Base-by-base conservation (phyloP, 2,113 vertebrate genomes). In the Eubucco bourcierii region DNA sequence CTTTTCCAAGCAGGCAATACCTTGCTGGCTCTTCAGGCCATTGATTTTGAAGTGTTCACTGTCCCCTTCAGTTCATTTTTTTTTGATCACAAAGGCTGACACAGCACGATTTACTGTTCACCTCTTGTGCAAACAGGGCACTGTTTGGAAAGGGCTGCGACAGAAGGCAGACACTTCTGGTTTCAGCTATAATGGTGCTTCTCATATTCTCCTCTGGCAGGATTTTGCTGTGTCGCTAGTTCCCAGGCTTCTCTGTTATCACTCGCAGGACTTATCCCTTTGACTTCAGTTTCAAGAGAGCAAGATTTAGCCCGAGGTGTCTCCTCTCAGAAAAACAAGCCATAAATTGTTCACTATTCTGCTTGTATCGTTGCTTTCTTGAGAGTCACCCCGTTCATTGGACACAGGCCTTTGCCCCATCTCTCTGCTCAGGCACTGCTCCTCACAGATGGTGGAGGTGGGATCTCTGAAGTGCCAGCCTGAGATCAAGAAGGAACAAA, bases 401-500 rank as follows among this genome's bases (percentile, higher is more conserved):
- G 58, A 46, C 15, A 15, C 21, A 68, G 52, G 37, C 87, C 72
- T 90, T 94, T 52, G 58, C 25, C 76, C 15, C 27, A 75, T 86
- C 39, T 84, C 52, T 80, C 39, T 88, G 67, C 79, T 80, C 0
- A 7, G 92, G 66, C 66, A 55, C 39, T 80, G 41, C 56, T 47
- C 47, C 93, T 87, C 82, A 56, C 79, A 41, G 60, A 82, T 68
- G 29, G 28, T 68, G 63, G 80, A 58, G 84, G 60, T 89, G 37
- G 78, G 61, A 94, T 77, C 37, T 93, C 63, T 10, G 4, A 91
- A 94, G 78, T 90, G 76, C 93, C 94, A 92, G 59, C 85, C 71
- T 87, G 81, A 95, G 92, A 96, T 94, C 87, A 80, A 93, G 95
- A 91, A 95, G 81, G 80, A 93, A 93, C 86, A 96, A 91, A 97